These are phyloP conservation scores for Drosophila grimshawi DNA, from an alignment of 1,140 invertebrate species.

Conservation along the genomic window DNA sequence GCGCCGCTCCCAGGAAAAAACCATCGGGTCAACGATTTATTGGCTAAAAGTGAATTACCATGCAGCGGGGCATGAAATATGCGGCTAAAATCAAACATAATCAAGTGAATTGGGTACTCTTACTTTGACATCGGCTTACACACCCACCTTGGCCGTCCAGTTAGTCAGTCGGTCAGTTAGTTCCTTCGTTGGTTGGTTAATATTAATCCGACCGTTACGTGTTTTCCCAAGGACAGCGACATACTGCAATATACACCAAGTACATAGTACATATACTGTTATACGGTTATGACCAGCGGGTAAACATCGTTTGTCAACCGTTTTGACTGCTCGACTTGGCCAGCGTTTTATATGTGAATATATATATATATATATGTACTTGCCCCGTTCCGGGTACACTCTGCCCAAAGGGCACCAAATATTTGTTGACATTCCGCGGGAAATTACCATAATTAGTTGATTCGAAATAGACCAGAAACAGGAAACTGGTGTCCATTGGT, in stretches of 20 bases:
- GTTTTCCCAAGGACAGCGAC: constrained; percentile 50
- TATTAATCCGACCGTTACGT: constrained; percentile 71
- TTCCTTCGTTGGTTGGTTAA: constrained; percentile 61
- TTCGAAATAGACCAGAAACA: constrained; percentile 66
- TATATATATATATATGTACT: no score
- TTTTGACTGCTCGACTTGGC: constrained; percentile 47
- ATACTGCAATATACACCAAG: constrained; percentile 30
- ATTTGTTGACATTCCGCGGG: constrained; percentile 79
- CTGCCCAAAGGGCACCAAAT: constrained; percentile 66
- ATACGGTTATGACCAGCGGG: constrained; percentile 42
- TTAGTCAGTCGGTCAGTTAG: constrained; percentile 31
- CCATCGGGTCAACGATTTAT: constrained; percentile 60
- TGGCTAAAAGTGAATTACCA: constrained; percentile 72
- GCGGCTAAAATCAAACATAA: constrained; percentile 74
- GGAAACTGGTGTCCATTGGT: constrained; percentile 33
- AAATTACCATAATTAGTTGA: constrained; percentile 83
- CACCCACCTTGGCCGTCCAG: constrained; percentile 40
- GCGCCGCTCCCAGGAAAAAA: constrained; percentile 52
- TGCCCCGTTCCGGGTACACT: neutral
- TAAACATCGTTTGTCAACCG: constrained; percentile 81
- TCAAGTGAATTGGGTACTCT: constrained; percentile 76
- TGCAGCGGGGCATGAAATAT: constrained; percentile 51
- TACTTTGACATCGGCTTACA: constrained; percentile 48
- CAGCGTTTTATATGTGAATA: neutral
- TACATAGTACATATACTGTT: constrained; percentile 12